phyloP scores from a whole-genome alignment of 2,113 vertebrate genomes.

The pig (Sus scrofa) region T2T-Sscrofa CM000812.6:215062001-215062500 shows the following conservation, averaged over 20 bases:
- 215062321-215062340: background rate
- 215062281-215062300: background rate
- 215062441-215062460: constrained; percentile 48
- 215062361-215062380: background rate
- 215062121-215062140: background rate
- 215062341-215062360: background rate
- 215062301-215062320: background rate
- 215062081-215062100: background rate
- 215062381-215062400: background rate
- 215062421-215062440: background rate
- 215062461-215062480: constrained; percentile 23
- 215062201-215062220: background rate
- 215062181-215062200: background rate
- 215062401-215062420: background rate
- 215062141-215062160: constrained; percentile 18
- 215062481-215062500: constrained; percentile 21
- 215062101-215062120: constrained; percentile 19
- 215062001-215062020: constrained; percentile 65
- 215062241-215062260: background rate
- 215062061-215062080: background rate
- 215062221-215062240: background rate
- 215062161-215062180: background rate
- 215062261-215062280: background rate
- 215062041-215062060: constrained; percentile 50
- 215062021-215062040: constrained; percentile 62